Evolutionary conservation across 1,140 invertebrate genomes (phyloP).

Genomic region (Campodea augens): DNA sequence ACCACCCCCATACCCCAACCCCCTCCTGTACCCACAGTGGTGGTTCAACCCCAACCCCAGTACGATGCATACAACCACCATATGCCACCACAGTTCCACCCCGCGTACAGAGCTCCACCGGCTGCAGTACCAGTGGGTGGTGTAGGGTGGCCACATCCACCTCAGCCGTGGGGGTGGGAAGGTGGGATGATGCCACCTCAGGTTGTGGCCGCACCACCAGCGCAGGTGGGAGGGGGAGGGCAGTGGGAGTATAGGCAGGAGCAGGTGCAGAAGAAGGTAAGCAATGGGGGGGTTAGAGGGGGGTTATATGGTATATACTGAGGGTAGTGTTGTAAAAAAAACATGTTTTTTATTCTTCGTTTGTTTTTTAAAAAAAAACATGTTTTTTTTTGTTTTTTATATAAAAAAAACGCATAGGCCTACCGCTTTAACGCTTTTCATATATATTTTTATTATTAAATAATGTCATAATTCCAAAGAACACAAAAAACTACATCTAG

Average conservation of each 20-base stretch:
- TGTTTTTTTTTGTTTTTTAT: too few relatives aligned
- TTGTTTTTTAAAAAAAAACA: too few relatives aligned
- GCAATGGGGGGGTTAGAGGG: not conserved
- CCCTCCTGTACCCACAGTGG: conserved; percentile 5
- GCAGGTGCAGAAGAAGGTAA: conserved; percentile 2
- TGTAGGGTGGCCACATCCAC: not conserved
- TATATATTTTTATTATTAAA: too few relatives aligned
- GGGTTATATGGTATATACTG: not conserved
- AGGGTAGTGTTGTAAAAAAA: too few relatives aligned
- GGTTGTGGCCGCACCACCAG: not conserved
- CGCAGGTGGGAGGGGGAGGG: not conserved
- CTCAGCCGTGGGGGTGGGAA: not conserved
- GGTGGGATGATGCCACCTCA: not conserved
- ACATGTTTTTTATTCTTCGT: too few relatives aligned
- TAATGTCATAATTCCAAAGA: too few relatives aligned
- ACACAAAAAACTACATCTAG: too few relatives aligned
- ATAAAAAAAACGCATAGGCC: too few relatives aligned
- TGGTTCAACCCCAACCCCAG: conserved; percentile 2
- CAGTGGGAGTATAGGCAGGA: not conserved
- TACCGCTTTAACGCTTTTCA: too few relatives aligned
- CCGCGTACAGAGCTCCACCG: not conserved
- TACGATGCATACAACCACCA: not conserved
- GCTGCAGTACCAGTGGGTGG: not conserved
- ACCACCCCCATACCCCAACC: conserved; percentile 8
- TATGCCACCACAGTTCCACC: conserved; percentile 4